phyloP scores from a whole-genome alignment of 1,140 invertebrate genomes.

The Penaeus vannamei region DNA sequence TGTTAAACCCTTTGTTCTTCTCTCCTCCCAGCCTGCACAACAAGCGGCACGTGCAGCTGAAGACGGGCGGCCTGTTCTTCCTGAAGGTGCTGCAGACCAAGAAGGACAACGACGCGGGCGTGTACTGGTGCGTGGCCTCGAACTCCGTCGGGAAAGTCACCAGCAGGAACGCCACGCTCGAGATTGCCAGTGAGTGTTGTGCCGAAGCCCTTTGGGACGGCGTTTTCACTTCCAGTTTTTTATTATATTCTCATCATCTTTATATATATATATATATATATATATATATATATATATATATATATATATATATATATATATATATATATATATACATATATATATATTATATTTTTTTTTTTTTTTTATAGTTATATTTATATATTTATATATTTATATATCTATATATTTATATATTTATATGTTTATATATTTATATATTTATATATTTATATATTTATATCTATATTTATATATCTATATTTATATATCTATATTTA shows the following conservation, averaged over 20 bases:
- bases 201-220: too few species aligned
- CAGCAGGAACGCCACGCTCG: conserved; percentile 73
- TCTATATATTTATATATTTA: too few species aligned
- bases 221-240: not conserved
- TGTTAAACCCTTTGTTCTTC: too few species aligned
- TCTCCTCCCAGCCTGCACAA: conserved; percentile 42
- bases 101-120: conserved; percentile 70
- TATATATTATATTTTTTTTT: too few species aligned
- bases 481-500: too few species aligned
- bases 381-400: too few species aligned
- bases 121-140: conserved; percentile 74
- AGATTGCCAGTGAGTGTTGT: conserved; percentile 72
- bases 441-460: too few species aligned
- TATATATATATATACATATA: conserved; percentile 16
- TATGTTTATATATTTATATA: too few species aligned
- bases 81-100: conserved; percentile 71
- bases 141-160: conserved; percentile 72
- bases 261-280: not conserved
- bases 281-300: not conserved
- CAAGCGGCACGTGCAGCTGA: conserved; percentile 72
- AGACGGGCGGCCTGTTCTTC: conserved; percentile 74
- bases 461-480: too few species aligned
- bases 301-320: not conserved
- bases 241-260: too few species aligned
- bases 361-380: too few species aligned